Evolutionary conservation across 1,140 invertebrate species (phyloP), one percentile per base, ranked within the genome.

Genomic region (Zelostemma sp.): DNA sequence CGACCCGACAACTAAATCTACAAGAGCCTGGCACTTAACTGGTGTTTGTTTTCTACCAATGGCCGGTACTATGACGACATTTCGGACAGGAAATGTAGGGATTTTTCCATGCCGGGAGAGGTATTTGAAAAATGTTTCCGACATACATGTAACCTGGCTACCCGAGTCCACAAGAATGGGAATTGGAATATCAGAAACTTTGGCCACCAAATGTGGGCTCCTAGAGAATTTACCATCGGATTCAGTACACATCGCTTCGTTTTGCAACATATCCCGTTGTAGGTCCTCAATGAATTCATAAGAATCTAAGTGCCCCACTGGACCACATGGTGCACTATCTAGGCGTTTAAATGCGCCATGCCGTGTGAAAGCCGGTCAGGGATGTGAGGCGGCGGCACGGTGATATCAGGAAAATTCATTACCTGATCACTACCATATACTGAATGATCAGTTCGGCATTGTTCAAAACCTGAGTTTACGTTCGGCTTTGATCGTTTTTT

Each of bases 61-160:
- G 1, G 47, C 56, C 0, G 56, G 6, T 41, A 49, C 16, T 1
- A 59, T 38, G 1, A 43, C 31, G n/a, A 51, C 48, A 25, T 60
- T 60, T 0, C 38, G 12, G n/a, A 61, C 46, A 6, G 49, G 49
- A 8, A 61, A 38, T 21, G 45, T 49, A 5, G 1, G 45, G 31
- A 61, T 2, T 25, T 19, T 6, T 18, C 31, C 45, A 47, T 53
- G 12, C 31, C 2, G 28, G 0, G 8, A n/a, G 0, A 61, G 9
- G 17, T 60, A 56, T 14, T 61, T 28, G 38, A 55, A 68, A 41
- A 46, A 56, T n/a, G 56, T 40, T 31, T 56, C 35, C 0, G 51
- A 61, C 15, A 68, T 57, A 46, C 64, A 68, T 2, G 57, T 61
- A 6, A 68, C 40, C 28, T 68, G 18, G 46, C 41, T 51, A 16